Evolutionary conservation across 2,113 vertebrate species (phyloP).

Genomic region (Malurus alboscapulatus): DNA sequence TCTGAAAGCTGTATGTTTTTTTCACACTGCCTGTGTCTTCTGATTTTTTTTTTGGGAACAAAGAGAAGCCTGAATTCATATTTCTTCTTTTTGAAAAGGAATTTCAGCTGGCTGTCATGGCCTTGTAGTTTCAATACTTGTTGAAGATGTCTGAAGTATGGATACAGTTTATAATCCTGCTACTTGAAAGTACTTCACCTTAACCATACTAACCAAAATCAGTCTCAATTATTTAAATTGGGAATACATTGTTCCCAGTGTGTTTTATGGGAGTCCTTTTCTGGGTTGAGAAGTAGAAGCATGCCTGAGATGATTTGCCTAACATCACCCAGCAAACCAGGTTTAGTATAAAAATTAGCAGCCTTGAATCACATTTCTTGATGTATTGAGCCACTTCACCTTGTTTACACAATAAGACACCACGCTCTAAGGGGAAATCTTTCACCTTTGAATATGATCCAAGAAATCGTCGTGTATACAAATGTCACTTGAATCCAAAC

Average conservation of each 20-base stretch:
- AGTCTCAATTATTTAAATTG: neutral
- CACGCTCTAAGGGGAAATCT: neutral
- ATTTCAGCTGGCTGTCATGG: neutral
- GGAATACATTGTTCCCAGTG: neutral
- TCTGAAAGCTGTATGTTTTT: neutral
- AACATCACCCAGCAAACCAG: neutral
- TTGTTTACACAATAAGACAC: neutral
- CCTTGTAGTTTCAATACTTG: neutral
- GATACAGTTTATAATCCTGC: neutral
- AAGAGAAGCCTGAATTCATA: neutral
- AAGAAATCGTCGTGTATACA: neutral
- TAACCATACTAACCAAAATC: constrained; percentile 9
- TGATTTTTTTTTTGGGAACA: neutral
- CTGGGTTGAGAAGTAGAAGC: neutral
- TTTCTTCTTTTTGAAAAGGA: neutral
- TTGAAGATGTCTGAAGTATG: neutral
- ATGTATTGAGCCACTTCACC: neutral
- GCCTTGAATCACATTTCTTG: neutral
- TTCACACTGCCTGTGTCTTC: neutral
- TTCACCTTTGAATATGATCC: constrained; percentile 10
- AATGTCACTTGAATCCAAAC: constrained; percentile 19
- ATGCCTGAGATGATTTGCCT: constrained; percentile 4
- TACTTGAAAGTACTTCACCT: neutral
- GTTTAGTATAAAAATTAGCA: neutral
- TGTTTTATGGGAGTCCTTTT: neutral